Base-by-base conservation (phyloP, 2,797 vertebrate species). In the Falco biarmicus region DNA sequence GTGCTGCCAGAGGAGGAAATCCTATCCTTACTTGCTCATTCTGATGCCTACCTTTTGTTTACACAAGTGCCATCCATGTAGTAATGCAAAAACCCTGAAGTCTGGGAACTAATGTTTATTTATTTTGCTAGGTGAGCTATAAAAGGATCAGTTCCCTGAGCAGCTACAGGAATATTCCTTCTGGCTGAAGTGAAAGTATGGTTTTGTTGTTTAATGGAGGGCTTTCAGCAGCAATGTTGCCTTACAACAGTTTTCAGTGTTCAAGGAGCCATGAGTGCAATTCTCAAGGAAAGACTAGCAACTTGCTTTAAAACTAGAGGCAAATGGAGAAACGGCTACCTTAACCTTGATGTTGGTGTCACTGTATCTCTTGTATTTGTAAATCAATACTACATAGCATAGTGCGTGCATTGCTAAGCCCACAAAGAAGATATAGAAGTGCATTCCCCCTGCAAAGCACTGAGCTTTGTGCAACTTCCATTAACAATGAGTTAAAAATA, bases 401-500 rank as follows among this genome's bases (percentile, higher is more conserved):
- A 57, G 34, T 50, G 47, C 78, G 83, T 57, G 69, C 34, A 71
- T 89, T 26, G 25, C 64, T 79, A 59, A 85, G 32, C 31, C 65
- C 59, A 56, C 54, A 71, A 63, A 75, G 69, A 91, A 78, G 85
- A 93, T 79, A 76, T 1, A 95, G 74, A 41, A 90, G 48, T 10
- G 8, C 45, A 59, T 53, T 78, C 29, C 45, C 17, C 74, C 87
- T 82, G 77, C 87, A 89, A 90, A 89, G 66, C 66, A 39, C 64
- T 15, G 73, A 87, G 79, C 20, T 93, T 90, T 76, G 50, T 90
- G 53, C 54, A 89, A 10, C 48, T 87, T 79, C 78, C 60, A 77
- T 93, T 93, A 93, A 73, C 48, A 79, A 17, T 25, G 48, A 83
- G 75, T 85, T 93, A 90, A 94, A 96, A 96, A 89, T 87, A 89